Base-by-base conservation (phyloP, 2,888 invertebrate genomes). In the Orchesellides sinensis region DNA sequence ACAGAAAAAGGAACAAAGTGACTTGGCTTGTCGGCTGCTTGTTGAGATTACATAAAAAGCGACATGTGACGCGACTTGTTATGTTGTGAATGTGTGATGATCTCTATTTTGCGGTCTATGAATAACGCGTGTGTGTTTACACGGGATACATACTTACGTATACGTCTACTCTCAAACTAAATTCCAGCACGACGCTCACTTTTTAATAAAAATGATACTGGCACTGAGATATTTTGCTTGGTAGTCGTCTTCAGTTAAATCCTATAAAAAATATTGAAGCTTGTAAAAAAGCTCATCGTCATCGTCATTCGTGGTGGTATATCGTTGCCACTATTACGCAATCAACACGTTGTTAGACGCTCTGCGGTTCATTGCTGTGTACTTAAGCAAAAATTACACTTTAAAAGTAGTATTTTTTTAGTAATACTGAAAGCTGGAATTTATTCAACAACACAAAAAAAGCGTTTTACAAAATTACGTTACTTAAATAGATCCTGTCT, bases 51-150 rank as follows among this genome's bases (percentile, higher is more conserved):
- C n/a, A n/a, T n/a, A n/a, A n/a, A n/a, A n/a, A n/a, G n/a, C n/a
- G n/a, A n/a, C n/a, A n/a, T n/a, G n/a, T n/a, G n/a, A n/a, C n/a
- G n/a, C n/a, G n/a, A n/a, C n/a, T n/a, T n/a, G n/a, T n/a, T n/a
- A n/a, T n/a, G n/a, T 29, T 70, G 35, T 40, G 35, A 56, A 49
- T 35, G n/a, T n/a, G n/a, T n/a, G 40, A 14, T 2, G 40, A 10
- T 40, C 40, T 40, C 40, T 29, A n/a, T 59, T 59, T 63, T 78
- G 78, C 40, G 69, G 78, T 69, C 68, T 35, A 56, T 66, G 66
- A 77, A 77, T 77, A 29, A 54, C 77, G 68, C 77, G 77, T 77
- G 77, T 77, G 68, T n/a, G n/a, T n/a, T n/a, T n/a, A n/a, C n/a
- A n/a, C n/a, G n/a, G n/a, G n/a, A n/a, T n/a, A n/a, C n/a, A n/a